phyloP scores from a whole-genome alignment of 2,113 vertebrate species.

The Bothrops jararaca region DNA sequence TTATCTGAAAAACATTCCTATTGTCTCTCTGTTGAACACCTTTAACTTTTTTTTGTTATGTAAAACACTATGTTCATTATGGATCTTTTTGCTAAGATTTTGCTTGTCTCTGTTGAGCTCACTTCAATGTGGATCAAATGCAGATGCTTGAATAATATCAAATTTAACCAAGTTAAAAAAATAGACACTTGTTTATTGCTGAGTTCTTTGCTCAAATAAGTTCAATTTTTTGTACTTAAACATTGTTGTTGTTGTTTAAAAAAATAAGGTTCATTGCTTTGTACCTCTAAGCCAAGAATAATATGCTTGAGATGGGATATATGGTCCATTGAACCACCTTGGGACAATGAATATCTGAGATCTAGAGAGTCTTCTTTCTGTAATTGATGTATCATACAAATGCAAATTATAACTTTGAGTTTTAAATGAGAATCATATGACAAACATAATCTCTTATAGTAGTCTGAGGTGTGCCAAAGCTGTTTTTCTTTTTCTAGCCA shows the following conservation, averaged over 20 bases:
- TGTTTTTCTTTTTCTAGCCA: background rate
- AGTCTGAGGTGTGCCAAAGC: background rate
- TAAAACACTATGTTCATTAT: conserved; percentile 33
- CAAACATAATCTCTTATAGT: conserved; percentile 37
- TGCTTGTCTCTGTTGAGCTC: conserved; percentile 15
- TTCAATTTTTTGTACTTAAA: conserved; percentile 21
- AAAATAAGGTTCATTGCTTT: conserved; percentile 6
- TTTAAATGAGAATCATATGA: conserved; percentile 48
- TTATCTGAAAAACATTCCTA: background rate
- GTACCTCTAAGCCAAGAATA: conserved; percentile 1
- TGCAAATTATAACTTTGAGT: conserved; percentile 44
- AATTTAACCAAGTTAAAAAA: conserved; percentile 6
- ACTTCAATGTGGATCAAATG: conserved; percentile 25
- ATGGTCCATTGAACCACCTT: conserved; percentile 1
- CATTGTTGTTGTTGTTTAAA: background rate
- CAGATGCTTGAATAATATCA: conserved; percentile 22
- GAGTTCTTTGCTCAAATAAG: conserved; percentile 37
- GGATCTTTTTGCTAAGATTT: conserved; percentile 2
- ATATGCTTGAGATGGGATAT: conserved; percentile 11
- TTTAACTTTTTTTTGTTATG: conserved; percentile 25
- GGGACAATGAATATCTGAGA: conserved; percentile 31
- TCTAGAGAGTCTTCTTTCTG: conserved; percentile 24
- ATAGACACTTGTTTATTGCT: background rate
- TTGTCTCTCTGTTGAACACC: background rate
- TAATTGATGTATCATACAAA: conserved; percentile 19